phyloP scores from a whole-genome alignment of 2,113 vertebrate genomes.

The Rhineura floridana region DNA sequence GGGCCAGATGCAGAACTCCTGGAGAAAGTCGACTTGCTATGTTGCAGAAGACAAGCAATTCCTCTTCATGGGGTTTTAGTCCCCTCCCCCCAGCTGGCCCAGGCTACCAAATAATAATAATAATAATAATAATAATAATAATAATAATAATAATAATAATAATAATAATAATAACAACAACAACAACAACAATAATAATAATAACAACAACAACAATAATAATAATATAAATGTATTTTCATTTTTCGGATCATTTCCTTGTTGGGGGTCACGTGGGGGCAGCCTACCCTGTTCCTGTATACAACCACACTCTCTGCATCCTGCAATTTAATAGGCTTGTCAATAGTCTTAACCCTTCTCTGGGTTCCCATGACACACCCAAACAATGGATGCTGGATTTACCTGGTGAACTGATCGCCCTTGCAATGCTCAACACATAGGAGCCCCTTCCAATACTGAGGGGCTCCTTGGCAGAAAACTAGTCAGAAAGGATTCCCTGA shows the following conservation, averaged over 20 bases:
- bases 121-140: too few species aligned
- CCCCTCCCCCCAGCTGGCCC: too few species aligned
- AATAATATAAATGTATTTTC: background rate
- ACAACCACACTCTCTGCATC: too few species aligned
- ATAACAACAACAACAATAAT: too few species aligned
- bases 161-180: too few species aligned
- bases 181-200: too few species aligned
- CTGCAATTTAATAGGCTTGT: too few species aligned
- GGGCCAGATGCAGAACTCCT: background rate
- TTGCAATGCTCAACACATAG: background rate
- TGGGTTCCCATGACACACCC: background rate
- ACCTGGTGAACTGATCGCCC: background rate
- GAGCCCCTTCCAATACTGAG: background rate
- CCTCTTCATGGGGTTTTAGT: background rate
- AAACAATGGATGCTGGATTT: background rate
- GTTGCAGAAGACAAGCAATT: background rate
- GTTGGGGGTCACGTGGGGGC: background rate
- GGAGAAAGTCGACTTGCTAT: background rate
- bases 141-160: too few species aligned
- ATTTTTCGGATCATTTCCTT: background rate
- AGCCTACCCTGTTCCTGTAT: too few species aligned
- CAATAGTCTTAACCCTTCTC: background rate
- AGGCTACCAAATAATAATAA: background rate
- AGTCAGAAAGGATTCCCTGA: background rate
- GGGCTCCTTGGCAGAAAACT: background rate